Percentiles rank a stretch among this genome's conserved stretches.
Evolutionary conservation across 2,888 invertebrate species (phyloP).

Genomic region (Sialis lutaria): DNA sequence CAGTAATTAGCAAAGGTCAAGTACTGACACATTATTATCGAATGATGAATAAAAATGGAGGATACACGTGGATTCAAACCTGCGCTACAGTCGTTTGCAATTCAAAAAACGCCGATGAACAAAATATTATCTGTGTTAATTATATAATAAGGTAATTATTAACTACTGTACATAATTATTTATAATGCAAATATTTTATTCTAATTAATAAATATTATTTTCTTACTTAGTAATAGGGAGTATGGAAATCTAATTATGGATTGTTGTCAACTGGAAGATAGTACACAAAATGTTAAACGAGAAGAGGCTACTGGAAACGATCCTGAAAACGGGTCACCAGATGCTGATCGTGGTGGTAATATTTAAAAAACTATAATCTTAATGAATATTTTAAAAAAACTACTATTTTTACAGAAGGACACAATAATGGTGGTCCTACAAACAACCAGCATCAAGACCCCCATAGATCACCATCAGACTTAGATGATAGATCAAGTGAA

Average conservation of each 20-base stretch:
- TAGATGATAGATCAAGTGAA: constrained; percentile 28
- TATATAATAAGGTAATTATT: constrained; percentile 83
- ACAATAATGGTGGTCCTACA: constrained; percentile 34
- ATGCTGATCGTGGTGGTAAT: constrained; percentile 55
- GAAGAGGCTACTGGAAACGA: constrained; percentile 61
- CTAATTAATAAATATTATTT: constrained; percentile 1
- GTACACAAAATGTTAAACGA: constrained; percentile 61
- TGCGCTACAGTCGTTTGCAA: constrained; percentile 94
- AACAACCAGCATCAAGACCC: constrained; percentile 28
- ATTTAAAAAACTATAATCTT: neutral
- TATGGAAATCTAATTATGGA: constrained; percentile 85
- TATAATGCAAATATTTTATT: neutral
- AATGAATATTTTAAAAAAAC: too few relatives aligned
- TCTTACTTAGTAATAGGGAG: constrained; percentile 57
- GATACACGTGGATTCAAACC: constrained; percentile 92
- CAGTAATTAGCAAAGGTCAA: constrained; percentile 93
- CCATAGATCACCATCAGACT: constrained; percentile 26
- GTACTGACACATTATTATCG: constrained; percentile 92
- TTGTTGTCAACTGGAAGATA: constrained; percentile 80
- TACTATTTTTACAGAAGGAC: constrained; percentile 26
- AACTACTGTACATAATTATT: neutral
- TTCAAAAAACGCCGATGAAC: constrained; percentile 90
- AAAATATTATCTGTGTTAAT: constrained; percentile 93
- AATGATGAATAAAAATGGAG: constrained; percentile 89
- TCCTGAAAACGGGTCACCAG: constrained; percentile 78